Evolutionary conservation across 2,113 vertebrate species (phyloP), one percentile per base, ranked within the genome.

Genomic region (Leptosomus discolor): DNA sequence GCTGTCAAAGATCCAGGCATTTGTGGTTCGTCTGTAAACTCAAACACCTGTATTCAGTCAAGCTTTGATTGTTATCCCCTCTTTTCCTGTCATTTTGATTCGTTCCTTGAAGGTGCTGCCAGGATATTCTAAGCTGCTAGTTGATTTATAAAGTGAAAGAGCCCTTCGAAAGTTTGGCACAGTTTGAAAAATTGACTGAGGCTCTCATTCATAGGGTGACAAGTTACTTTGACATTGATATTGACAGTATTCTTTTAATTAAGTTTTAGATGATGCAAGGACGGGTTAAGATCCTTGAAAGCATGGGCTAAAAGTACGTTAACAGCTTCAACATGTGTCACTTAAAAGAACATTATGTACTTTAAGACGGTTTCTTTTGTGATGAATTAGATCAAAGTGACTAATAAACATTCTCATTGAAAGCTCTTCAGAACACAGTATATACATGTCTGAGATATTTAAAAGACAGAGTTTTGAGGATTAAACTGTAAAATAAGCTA

Each of bases 41-140:
- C 98, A 99, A 99, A 99, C 99, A 99, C 99, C 99, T 99, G 99
- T 99, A 99, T 98, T 98, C 98, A 99, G 98, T 99, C 99, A 99
- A 98, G 98, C 98, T 98, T 98, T 98, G 98, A 99, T 98, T 98
- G 99, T 98, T 99, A 99, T 99, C 98, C 98, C 97, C 98, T 98
- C 98, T 98, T 98, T 98, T 98, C 98, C 98, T 98, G 97, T 98
- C 98, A 98, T 98, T 99, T 98, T 98, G 98, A 98, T 98, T 98
- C 98, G 98, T 98, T 98, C 98, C 99, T 99, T 98, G 98, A 98
- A 98, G 98, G 98, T 98, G 98, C 98, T 98, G 99, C 98, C 99
- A 99, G 98, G 98, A 98, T 98, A 97, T 98, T 97, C 98, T 97
- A 98, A 98, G 98, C 98, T 98, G 98, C 97, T 93, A 98, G 98